These are phyloP conservation scores for Hirtodrosophila duncani DNA, from an alignment of 2,888 invertebrate species.

Conservation along the genomic window DNA sequence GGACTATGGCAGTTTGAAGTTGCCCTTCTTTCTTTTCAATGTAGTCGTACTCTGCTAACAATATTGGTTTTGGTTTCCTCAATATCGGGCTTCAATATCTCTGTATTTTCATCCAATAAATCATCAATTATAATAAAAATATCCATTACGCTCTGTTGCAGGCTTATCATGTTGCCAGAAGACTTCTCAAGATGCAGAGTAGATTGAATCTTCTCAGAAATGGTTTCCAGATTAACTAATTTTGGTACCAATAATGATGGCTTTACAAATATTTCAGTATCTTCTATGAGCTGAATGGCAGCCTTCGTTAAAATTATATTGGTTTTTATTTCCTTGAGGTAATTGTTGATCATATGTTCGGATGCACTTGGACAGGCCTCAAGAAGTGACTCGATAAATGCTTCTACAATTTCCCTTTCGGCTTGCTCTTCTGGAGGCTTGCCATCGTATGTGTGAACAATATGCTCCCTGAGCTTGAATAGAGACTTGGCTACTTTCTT, in stretches of 20 bases:
- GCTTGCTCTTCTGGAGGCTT: constrained; percentile 29
- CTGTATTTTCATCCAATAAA: constrained; percentile 38
- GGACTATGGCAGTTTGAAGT: constrained; percentile 21
- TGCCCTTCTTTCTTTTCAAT: constrained; percentile 44
- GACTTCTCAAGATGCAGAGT: constrained; percentile 51
- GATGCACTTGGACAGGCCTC: constrained; percentile 36
- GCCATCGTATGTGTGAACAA: constrained; percentile 75
- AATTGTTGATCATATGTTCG: constrained; percentile 20
- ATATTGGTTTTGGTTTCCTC: constrained; percentile 44
- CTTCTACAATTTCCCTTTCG: constrained; percentile 31
- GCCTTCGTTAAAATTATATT: constrained; percentile 37
- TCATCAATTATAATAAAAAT: constrained; percentile 70
- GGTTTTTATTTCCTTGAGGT: constrained; percentile 41
- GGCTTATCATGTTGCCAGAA: constrained; percentile 62
- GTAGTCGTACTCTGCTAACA: constrained; percentile 50
- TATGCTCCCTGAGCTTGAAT: constrained; percentile 69
- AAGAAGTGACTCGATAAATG: constrained; percentile 40
- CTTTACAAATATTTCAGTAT: constrained; percentile 32
- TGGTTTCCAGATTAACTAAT: constrained; percentile 38
- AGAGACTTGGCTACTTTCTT: constrained; percentile 53
- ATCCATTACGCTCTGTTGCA: constrained; percentile 73
- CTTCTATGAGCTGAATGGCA: constrained; percentile 27
- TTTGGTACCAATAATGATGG: constrained; percentile 40
- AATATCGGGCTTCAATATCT: constrained; percentile 25
- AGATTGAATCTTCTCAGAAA: constrained; percentile 34